These are phyloP conservation scores for Platyscapa corneri DNA, from an alignment of 1,140 invertebrate species.

Conservation along the genomic window DNA sequence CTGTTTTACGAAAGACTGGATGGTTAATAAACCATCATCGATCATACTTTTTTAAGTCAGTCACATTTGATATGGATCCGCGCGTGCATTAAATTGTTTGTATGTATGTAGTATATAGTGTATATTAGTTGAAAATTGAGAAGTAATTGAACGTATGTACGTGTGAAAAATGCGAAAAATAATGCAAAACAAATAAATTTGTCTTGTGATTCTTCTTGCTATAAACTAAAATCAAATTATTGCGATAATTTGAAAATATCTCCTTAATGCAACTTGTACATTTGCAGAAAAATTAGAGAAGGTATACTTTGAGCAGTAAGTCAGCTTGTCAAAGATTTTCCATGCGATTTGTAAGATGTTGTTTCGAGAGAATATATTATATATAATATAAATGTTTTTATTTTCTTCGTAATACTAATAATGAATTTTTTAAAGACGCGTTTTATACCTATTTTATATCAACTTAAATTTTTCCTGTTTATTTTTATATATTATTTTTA, in stretches of 20 bases:
- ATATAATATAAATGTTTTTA: slow-evolving; percentile 37
- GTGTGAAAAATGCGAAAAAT: slow-evolving; percentile 10
- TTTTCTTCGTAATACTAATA: neutral
- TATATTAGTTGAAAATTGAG: slow-evolving; percentile 28
- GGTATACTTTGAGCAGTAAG: slow-evolving; percentile 18
- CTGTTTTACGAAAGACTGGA: slow-evolving; percentile 43
- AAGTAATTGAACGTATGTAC: neutral
- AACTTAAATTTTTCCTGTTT: neutral
- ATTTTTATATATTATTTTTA: neutral
- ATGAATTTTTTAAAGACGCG: neutral
- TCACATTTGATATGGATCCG: slow-evolving; percentile 23
- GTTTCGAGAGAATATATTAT: slow-evolving; percentile 47
- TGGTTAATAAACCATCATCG: slow-evolving; percentile 31
- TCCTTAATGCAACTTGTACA: slow-evolving; percentile 7
- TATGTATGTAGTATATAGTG: slow-evolving; percentile 34
- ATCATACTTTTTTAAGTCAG: slow-evolving; percentile 38
- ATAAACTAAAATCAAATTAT: slow-evolving; percentile 16
- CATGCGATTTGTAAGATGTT: slow-evolving; percentile 45
- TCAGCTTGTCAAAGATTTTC: slow-evolving; percentile 43
- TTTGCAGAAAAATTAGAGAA: slow-evolving; percentile 9
- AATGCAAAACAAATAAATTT: slow-evolving; percentile 14
- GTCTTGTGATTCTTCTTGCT: slow-evolving; percentile 15
- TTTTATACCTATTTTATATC: neutral
- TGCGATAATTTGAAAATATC: slow-evolving; percentile 9
- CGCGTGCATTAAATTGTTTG: slow-evolving; percentile 37